phyloP scores from a whole-genome alignment of 1,140 invertebrate species.

The Saxidomus purpurata region DNA sequence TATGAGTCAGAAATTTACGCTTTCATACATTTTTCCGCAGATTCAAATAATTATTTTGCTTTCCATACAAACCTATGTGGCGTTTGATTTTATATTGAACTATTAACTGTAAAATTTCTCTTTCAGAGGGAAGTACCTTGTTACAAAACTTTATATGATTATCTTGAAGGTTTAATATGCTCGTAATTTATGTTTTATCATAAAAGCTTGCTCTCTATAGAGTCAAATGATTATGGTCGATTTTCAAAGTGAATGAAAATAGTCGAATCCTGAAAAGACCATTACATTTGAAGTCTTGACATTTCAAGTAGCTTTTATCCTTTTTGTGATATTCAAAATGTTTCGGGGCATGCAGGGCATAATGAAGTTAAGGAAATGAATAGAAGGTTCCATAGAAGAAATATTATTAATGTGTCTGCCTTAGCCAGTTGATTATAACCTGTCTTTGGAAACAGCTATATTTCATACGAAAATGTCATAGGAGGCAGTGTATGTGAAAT shows the following conservation, averaged over 20 bases:
- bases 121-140: neutral
- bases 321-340: neutral
- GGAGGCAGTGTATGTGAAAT: neutral
- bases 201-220: neutral
- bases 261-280: neutral
- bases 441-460: neutral
- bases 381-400: neutral
- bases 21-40: too few species aligned
- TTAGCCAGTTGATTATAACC: neutral
- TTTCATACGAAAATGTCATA: neutral
- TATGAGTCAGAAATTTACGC: too few species aligned
- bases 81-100: neutral
- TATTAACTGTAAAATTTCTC: neutral
- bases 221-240: neutral
- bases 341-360: neutral
- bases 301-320: conserved; percentile 5
- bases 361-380: neutral
- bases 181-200: conserved; percentile 25
- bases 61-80: neutral
- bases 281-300: neutral
- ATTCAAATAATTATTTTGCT: too few species aligned
- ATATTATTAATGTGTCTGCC: neutral
- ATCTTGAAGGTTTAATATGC: neutral
- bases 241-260: conserved; percentile 5
- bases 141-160: neutral